Base-by-base conservation (phyloP, 2,888 invertebrate genomes). In the Melolontha melolontha region DNA sequence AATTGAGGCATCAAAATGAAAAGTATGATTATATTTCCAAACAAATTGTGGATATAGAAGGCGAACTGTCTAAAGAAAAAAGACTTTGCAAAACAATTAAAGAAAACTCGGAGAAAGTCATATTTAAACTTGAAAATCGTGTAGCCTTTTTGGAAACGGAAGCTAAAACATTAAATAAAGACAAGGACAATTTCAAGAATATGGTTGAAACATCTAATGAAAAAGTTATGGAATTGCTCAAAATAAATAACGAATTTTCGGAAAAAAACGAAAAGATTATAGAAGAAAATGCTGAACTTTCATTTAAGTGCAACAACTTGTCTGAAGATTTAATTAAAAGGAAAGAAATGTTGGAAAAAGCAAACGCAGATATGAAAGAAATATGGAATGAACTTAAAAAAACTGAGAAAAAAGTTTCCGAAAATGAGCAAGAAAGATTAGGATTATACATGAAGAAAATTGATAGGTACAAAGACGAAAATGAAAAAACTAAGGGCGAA, bases 81-180 rank as follows among this genome's bases (percentile, higher is more conserved):
- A 11, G 5, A 10, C 22, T 34, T 12, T 16, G 16, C 8, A 11
- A 27, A 29, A 44, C n/a, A 29, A 10, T 52, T 41, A 52, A 17
- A 16, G 52, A 52, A 17, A 40, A 52, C 2, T 11, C 27, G 7
- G 16, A 34, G 11, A 41, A 11, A n/a, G 34, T 14, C 29, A 59
- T 59, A 14, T 5, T 14, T 2, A 47, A 44, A 59, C 16, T 44
- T 29, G 11, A 59, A 47, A 59, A 29, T 34, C 59, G 59, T 6
- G 16, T 47, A 11, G 47, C 29, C 6, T 16, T 59, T 44, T 1
- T 47, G 11, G 47, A 59, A 16, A 59, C 29, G 29, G 44, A 59
- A 16, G 47, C 47, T 47, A 47, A 59, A 29, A 34, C 47, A 59
- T 29, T 59, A 47, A 29, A 59, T 14, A 59, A 47, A 11, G 59